A percentile compares a stretch with the other conserved stretches of the same genome.
These are phyloP conservation scores for Cosmorhoe ocellata DNA, from an alignment of 2,888 invertebrate species.

Conservation along the genomic window DNA sequence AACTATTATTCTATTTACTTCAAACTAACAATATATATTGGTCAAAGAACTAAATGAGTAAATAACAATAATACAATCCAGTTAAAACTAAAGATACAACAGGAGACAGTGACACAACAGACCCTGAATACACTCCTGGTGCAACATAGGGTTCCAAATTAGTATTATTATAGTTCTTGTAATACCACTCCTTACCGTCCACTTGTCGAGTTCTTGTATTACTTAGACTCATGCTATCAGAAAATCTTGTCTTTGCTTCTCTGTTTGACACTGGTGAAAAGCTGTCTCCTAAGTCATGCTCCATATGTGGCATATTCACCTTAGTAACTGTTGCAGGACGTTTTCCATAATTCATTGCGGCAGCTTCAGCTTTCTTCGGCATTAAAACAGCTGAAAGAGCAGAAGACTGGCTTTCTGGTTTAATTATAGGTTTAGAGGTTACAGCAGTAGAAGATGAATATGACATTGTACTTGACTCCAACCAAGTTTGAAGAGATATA, in stretches of 20 bases:
- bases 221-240: constrained; percentile 59
- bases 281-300: constrained; percentile 56
- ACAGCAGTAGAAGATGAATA: constrained; percentile 49
- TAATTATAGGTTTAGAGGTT: constrained; percentile 57
- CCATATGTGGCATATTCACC: constrained; percentile 66
- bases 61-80: constrained; percentile 2
- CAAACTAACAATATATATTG: background rate
- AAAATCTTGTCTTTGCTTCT: constrained; percentile 70
- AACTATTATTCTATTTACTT: constrained; percentile 4
- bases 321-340: constrained; percentile 74
- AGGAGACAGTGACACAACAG: constrained; percentile 8
- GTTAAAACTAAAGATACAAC: too few species aligned
- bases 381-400: constrained; percentile 85
- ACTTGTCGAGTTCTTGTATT: constrained; percentile 72
- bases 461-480: constrained; percentile 63
- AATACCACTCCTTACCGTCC: constrained; percentile 91
- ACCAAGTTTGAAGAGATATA: constrained; percentile 65
- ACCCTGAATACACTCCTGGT: constrained; percentile 59
- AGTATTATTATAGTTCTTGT: constrained; percentile 90
- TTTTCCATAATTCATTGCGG: constrained; percentile 55
- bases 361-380: constrained; percentile 76
- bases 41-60: constrained; percentile 1
- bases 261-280: constrained; percentile 68
- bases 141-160: constrained; percentile 74
- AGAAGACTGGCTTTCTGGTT: constrained; percentile 65